Base-by-base conservation (phyloP, 2,797 vertebrate species). In the Xenopus petersii region DNA sequence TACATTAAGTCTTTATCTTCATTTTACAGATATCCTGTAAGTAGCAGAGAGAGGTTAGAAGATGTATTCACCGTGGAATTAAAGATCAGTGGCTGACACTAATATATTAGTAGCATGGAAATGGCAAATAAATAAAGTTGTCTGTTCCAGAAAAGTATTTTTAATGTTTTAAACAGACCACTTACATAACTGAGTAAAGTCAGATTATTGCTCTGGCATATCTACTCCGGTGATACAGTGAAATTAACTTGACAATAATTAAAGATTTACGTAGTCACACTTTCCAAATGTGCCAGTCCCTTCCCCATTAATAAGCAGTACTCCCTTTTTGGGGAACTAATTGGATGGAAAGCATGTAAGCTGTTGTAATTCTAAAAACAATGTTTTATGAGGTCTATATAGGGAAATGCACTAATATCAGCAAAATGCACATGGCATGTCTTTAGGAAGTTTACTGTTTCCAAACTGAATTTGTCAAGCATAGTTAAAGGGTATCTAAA, bases 191-290 rank as follows among this genome's bases (percentile, higher is more conserved):
- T 10, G 7, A 51, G 64, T 58, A 54, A 33, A 75, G 67, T 51
- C 54, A 65, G 15, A 59, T 63, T 64, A 60, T 36, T 51, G 59
- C 33, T 55, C 62, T 59, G 61, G 21, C 61, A 51, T 64, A 63
- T 77, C 75, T 77, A 30, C 33, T 63, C 69, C 56, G 47, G 46
- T 49, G 61, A 33, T 67, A 67, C 64, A 62, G 69, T 71, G 64
- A 71, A 77, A 77, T 77, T 67, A 72, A 30, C 26, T 56, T 67
- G 69, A 77, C 75, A 77, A 72, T 67, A 77, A 77, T 77, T 77
- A 71, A 67, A 77, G 69, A 69, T 67, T 75, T 72, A 67, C 70
- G 72, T 64, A 72, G 75, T 71, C 75, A 72, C 70, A 72, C 56
- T 72, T 72, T 67, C 33, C 11, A 67, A 62, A 72, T 67, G 70